Conservation (phyloP, 2,888 invertebrate species). For the Caenorhabditis becei region DNA sequence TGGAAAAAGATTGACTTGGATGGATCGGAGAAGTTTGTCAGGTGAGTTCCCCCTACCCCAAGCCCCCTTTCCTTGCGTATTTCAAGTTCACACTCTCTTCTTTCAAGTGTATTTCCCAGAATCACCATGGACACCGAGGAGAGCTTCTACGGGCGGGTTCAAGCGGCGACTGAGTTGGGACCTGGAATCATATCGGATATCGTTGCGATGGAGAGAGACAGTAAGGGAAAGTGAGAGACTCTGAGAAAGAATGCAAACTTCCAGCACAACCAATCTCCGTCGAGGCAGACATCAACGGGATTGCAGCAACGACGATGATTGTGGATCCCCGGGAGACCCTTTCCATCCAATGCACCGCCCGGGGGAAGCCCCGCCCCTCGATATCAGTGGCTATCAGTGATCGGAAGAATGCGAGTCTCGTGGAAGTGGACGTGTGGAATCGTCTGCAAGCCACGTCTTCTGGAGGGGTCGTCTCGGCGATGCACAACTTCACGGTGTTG, state of each 20-base stretch:
- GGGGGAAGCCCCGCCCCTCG: slow-evolving; percentile 67
- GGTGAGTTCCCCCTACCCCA: slow-evolving; percentile 11
- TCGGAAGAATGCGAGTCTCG: slow-evolving; percentile 47
- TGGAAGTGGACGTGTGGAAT: slow-evolving; percentile 66
- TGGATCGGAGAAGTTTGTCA: slow-evolving; percentile 63
- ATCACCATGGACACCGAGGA: slow-evolving; percentile 58
- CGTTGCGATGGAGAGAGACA: slow-evolving; percentile 68
- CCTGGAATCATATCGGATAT: slow-evolving; percentile 72
- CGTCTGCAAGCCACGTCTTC: slow-evolving; percentile 53
- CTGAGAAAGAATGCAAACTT: background rate
- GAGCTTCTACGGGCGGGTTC: slow-evolving; percentile 67
- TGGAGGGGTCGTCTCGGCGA: slow-evolving; percentile 43
- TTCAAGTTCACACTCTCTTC: background rate
- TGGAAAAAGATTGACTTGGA: slow-evolving; percentile 71
- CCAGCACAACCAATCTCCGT: slow-evolving; percentile 54
- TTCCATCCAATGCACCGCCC: slow-evolving; percentile 58
- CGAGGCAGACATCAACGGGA: slow-evolving; percentile 29
- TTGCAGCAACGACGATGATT: slow-evolving; percentile 24
- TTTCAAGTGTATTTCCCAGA: background rate
- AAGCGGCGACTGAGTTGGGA: slow-evolving; percentile 68
- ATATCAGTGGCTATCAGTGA: slow-evolving; percentile 58
- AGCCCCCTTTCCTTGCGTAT: too few relatives aligned
- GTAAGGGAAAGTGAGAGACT: slow-evolving; percentile 20
- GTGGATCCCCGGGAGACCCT: slow-evolving; percentile 56
- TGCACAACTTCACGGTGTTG: slow-evolving; percentile 56